Conservation (phyloP, 2,797 vertebrate species). For the Enteromius thamalakanensis region DNA sequence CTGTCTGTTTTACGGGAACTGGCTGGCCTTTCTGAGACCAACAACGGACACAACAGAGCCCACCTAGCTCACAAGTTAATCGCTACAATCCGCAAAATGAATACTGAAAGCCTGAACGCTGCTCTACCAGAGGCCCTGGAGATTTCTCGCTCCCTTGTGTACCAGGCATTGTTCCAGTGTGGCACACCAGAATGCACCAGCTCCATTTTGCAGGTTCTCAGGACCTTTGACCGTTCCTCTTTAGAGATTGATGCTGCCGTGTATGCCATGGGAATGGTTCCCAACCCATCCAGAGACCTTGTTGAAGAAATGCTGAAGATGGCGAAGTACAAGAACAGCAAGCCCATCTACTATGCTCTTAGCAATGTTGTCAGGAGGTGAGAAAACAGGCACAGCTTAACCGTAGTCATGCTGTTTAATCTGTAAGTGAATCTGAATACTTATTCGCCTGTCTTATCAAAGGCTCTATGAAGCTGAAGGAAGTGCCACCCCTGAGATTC, state of each 20-base stretch:
- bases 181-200: conserved; percentile 90
- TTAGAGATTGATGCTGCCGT: conserved; percentile 82
- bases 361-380: conserved; percentile 89
- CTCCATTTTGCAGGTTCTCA: conserved; percentile 85
- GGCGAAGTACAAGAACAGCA: conserved; percentile 84
- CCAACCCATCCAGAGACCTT: conserved; percentile 82
- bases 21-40: conserved; percentile 73
- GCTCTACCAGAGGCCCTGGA: conserved; percentile 82
- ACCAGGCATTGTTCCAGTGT: conserved; percentile 91
- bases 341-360: conserved; percentile 88
- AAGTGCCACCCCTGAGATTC: conserved; percentile 79
- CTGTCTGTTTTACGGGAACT: conserved; percentile 84
- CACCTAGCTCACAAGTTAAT: conserved; percentile 86
- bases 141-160: conserved; percentile 78
- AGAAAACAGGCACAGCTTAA: conserved; percentile 46
- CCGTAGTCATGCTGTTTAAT: background rate
- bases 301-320: conserved; percentile 86
- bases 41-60: conserved; percentile 83
- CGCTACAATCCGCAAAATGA: conserved; percentile 82
- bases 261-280: conserved; percentile 85
- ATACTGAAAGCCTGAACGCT: conserved; percentile 74
- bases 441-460: conserved; percentile 22
- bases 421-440: background rate
- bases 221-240: conserved; percentile 73
- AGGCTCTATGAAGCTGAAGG: conserved; percentile 81